phyloP scores from a whole-genome alignment of 2,113 vertebrate genomes.

The Castor canadensis region DNA sequence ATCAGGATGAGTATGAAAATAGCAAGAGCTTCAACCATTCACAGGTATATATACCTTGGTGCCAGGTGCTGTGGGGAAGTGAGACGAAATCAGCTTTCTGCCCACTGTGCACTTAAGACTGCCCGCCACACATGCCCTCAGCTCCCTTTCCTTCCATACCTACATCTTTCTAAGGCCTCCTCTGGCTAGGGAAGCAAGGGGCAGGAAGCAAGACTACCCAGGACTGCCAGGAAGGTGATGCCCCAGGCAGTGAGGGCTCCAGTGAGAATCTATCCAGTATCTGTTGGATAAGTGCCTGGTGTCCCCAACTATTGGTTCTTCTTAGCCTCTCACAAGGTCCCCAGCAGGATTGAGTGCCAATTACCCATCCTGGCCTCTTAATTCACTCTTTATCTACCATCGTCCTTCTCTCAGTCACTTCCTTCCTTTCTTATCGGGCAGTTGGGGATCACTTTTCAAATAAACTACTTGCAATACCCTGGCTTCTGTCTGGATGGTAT shows the following conservation, averaged over 20 bases:
- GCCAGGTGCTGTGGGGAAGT: background rate
- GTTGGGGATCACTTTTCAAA: background rate
- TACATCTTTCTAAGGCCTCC: background rate
- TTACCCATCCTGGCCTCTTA: too few relatives aligned
- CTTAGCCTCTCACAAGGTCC: background rate
- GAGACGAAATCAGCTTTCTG: background rate
- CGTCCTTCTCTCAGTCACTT: background rate
- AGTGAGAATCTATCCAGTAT: rapidly evolving
- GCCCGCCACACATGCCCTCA: rapidly evolving
- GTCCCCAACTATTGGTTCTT: background rate
- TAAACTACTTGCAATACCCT: too few relatives aligned
- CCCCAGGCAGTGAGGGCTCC: background rate
- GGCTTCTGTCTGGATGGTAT: too few relatives aligned
- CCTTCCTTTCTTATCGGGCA: background rate
- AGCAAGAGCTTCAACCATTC: background rate
- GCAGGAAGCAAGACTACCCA: background rate
- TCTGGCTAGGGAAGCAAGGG: background rate
- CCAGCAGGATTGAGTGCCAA: rapidly evolving
- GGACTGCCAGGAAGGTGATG: background rate
- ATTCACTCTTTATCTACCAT: too few relatives aligned
- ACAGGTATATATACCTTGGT: rapidly evolving
- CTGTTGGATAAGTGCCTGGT: background rate
- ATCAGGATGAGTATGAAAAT: background rate
- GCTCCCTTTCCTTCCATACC: background rate
- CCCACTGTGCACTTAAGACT: background rate